phyloP scores from a whole-genome alignment of 2,888 invertebrate genomes.

The Harpalus rubripes region DNA sequence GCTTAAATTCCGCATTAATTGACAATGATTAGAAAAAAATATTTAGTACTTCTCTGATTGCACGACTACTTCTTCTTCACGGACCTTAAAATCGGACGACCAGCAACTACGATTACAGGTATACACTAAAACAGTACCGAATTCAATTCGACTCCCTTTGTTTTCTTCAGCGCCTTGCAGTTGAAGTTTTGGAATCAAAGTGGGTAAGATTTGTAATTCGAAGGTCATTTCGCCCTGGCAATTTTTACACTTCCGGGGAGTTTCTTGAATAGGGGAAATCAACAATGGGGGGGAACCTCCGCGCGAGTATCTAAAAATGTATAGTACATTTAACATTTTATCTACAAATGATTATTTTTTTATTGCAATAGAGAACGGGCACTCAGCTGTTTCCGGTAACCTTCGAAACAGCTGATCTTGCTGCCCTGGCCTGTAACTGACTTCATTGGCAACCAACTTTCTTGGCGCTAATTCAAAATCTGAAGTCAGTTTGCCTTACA shows the following conservation, averaged over 20 bases:
- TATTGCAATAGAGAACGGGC: too few species aligned
- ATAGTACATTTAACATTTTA: background rate
- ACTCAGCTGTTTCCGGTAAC: too few species aligned
- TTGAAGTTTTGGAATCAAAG: conserved; percentile 85
- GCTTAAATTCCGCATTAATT: conserved; percentile 57
- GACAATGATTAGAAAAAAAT: conserved; percentile 51
- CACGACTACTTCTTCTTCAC: conserved; percentile 86
- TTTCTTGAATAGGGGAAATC: conserved; percentile 83
- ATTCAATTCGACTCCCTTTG: conserved; percentile 83
- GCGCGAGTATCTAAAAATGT: conserved; percentile 84
- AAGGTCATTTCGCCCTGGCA: conserved; percentile 87
- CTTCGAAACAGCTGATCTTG: too few species aligned
- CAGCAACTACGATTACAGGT: conserved; percentile 93
- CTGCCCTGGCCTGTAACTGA: too few species aligned
- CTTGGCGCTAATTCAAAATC: too few species aligned
- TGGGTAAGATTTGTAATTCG: conserved; percentile 91
- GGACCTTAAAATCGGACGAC: conserved; percentile 84
- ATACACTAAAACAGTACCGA: conserved; percentile 91
- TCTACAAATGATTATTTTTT: too few species aligned
- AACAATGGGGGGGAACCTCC: conserved; percentile 82
- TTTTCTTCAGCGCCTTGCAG: conserved; percentile 79
- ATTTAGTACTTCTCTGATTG: conserved; percentile 83
- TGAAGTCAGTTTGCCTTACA: too few species aligned
- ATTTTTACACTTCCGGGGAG: conserved; percentile 81
- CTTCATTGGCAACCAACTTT: too few species aligned